Percentiles rank a stretch among this genome's conserved stretches.
Evolutionary conservation across 2,797 vertebrate genomes (phyloP).

Genomic region (Falco biarmicus): DNA sequence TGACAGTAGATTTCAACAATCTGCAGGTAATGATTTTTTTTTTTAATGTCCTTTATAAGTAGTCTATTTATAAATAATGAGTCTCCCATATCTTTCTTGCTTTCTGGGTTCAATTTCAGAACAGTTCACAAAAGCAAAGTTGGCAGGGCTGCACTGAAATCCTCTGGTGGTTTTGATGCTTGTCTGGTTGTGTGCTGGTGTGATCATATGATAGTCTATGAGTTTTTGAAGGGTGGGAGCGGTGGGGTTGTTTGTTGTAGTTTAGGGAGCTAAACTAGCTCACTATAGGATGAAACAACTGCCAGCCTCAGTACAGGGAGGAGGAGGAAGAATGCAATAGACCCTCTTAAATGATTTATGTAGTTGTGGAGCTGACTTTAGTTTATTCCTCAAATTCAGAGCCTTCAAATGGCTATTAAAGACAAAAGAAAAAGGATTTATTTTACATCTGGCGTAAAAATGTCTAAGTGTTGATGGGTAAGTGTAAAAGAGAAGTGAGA

Average conservation of each 20-base stretch:
- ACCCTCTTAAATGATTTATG: neutral
- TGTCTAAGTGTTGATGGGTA: neutral
- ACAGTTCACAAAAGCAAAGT: neutral
- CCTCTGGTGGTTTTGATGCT: neutral
- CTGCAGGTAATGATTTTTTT: conserved; percentile 81
- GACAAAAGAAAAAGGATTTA: neutral
- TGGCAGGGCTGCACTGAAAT: neutral
- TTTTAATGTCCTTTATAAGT: neutral
- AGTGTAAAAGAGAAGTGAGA: neutral
- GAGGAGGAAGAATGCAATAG: neutral
- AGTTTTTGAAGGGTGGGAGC: neutral
- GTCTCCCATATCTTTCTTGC: accelerated
- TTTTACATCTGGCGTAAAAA: neutral
- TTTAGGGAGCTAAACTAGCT: neutral
- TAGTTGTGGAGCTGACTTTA: neutral
- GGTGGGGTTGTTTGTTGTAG: neutral
- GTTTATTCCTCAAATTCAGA: neutral
- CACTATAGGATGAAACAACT: neutral
- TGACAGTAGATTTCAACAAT: conserved; percentile 91
- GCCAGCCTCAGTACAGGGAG: neutral
- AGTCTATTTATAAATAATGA: neutral
- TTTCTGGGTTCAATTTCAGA: neutral
- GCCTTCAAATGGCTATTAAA: neutral
- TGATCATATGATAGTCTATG: neutral
- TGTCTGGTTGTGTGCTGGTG: neutral